Conservation (phyloP, 2,888 invertebrate genomes). For the Drosophila incognita region DNA sequence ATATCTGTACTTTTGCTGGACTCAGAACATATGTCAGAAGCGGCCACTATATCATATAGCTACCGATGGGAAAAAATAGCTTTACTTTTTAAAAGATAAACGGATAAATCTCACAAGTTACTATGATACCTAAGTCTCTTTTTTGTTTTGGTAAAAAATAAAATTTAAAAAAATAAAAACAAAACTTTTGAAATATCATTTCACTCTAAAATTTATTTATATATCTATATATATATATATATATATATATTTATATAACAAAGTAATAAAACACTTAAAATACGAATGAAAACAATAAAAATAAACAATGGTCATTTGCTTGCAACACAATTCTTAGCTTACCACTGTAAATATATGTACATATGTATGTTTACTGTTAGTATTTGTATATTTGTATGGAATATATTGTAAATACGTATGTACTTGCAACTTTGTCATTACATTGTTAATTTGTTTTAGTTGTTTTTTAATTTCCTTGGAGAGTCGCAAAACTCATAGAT, state of each 20-base stretch:
- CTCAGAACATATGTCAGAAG: too few relatives aligned
- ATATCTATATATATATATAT: not conserved
- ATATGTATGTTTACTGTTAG: not conserved
- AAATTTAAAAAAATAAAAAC: not conserved
- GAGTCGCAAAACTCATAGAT: conserved; percentile 71
- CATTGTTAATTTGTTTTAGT: conserved; percentile 78
- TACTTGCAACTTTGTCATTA: conserved; percentile 74
- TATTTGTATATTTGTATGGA: conserved; percentile 7
- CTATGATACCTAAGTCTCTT: not conserved
- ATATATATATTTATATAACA: not conserved
- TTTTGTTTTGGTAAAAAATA: not conserved
- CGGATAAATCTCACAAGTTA: not conserved
- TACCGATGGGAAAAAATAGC: not conserved
- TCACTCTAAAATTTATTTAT: not conserved
- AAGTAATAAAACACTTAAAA: not conserved
- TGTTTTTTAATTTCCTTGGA: conserved; percentile 79
- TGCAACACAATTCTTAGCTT: not conserved
- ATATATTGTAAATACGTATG: conserved; percentile 11
- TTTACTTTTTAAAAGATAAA: not conserved
- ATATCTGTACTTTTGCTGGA: not conserved
- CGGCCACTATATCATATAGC: too few relatives aligned
- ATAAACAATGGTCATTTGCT: not conserved
- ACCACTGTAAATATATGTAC: not conserved
- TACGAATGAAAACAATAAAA: not conserved
- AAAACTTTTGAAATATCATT: too few relatives aligned